Percentiles rank a stretch among this genome's conserved stretches.
Evolutionary conservation across 1,140 invertebrate species (phyloP).

Genomic region (Calliopsis andreniformis): DNA sequence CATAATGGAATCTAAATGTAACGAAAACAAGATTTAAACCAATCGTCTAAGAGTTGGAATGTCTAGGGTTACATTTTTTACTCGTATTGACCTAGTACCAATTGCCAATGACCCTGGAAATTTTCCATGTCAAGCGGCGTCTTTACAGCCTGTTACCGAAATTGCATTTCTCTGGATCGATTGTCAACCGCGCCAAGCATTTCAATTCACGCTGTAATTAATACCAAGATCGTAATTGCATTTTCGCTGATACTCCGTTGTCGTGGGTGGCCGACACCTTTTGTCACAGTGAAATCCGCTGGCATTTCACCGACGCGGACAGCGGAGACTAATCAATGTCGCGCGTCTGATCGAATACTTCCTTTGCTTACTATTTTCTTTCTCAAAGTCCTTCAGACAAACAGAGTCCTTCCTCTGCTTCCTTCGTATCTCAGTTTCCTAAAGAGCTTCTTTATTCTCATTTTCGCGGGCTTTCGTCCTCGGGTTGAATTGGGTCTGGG

Average conservation of each 20-base stretch:
- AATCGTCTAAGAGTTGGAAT: too few species aligned
- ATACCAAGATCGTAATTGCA: constrained; percentile 56
- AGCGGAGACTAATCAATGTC: neutral
- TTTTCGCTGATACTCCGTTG: constrained; percentile 31
- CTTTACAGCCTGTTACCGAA: too few species aligned
- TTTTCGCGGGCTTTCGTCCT: too few species aligned
- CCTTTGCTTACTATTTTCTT: neutral
- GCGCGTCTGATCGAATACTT: neutral
- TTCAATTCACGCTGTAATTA: constrained; percentile 55
- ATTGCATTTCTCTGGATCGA: constrained; percentile 56
- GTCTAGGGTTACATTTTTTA: too few species aligned
- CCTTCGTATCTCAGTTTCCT: neutral
- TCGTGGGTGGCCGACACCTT: constrained; percentile 16
- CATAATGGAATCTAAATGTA: too few species aligned
- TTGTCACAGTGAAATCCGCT: neutral
- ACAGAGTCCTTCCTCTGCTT: neutral
- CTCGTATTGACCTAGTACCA: constrained; percentile 42
- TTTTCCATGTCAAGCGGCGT: constrained; percentile 39
- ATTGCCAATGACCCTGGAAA: constrained; percentile 37
- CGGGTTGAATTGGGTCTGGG: constrained; percentile 29
- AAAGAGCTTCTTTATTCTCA: too few species aligned
- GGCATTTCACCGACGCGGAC: neutral
- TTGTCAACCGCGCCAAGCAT: constrained; percentile 44
- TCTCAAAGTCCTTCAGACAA: neutral
- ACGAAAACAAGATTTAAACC: too few species aligned